These are phyloP conservation scores for Sipha flava DNA, from an alignment of 1,140 invertebrate species.

Conservation along the genomic window DNA sequence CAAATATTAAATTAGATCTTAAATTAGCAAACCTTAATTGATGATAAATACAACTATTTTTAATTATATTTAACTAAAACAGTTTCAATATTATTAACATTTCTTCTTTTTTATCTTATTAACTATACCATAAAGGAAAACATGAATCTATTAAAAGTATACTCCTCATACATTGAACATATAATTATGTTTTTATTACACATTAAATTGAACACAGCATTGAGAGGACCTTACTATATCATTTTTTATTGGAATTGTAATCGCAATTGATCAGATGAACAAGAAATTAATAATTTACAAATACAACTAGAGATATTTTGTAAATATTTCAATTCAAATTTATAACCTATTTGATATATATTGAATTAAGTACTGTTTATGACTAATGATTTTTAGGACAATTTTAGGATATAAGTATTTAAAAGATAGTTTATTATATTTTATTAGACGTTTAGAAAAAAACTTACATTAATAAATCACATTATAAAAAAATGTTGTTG, in stretches of 20 bases:
- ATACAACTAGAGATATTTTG: background rate
- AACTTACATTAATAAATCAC: constrained; percentile 23
- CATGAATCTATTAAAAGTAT: no score
- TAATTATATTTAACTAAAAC: background rate
- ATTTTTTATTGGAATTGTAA: background rate
- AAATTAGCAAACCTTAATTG: background rate
- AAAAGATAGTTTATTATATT: background rate
- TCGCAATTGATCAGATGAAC: background rate
- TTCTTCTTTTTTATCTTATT: background rate
- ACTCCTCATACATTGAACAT: background rate
- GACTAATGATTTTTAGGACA: background rate
- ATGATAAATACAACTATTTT: background rate
- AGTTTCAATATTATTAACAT: background rate
- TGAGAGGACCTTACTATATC: background rate
- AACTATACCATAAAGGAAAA: background rate
- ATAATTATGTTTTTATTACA: background rate
- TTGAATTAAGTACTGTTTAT: background rate
- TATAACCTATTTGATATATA: background rate
- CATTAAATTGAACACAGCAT: background rate
- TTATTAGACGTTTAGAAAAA: constrained; percentile 8
- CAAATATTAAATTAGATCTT: background rate
- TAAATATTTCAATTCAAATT: background rate
- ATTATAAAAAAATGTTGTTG: constrained; percentile 22
- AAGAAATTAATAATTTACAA: background rate
- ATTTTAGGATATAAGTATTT: constrained; percentile 16